Base-by-base conservation (phyloP, 2,113 vertebrate genomes). In the Heloderma charlesbogerti region DNA sequence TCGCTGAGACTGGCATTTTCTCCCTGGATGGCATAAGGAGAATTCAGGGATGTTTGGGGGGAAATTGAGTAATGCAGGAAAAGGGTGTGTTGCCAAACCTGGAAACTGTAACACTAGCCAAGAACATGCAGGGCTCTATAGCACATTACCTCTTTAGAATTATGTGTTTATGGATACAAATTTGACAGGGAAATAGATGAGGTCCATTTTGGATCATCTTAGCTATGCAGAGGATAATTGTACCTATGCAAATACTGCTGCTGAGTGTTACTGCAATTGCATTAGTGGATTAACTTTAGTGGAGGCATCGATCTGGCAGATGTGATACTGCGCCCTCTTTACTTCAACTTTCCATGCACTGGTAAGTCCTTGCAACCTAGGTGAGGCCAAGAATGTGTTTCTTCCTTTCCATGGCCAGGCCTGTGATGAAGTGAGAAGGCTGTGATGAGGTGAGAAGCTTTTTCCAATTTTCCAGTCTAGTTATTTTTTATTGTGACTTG, bases 191-290 rank as follows among this genome's bases (percentile, higher is more conserved):
- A 54, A 9, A 51, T 71, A 89, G 0, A 6, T 31, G 0, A 86
- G 8, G 3, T 0, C 13, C 0, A 5, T 10, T 91, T 63, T 81
- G 22, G 57, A 0, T 0, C 89, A 80, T 89, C 89, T 63, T 25
- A 87, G 48, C 31, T 0, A 7, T 84, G 57, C 60, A 40, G 81
- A 12, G 13, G 10, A 74, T 83, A 10, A 60, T 82, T 72, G 3
- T 57, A 71, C 88, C 54, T 91, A 40, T n/a, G 60, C 40, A 16
- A 83, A 45, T 66, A 8, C 69, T 89, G 45, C 13, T 67, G 63
- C 71, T 93, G 27, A 40, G 29, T 60, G 34, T 63, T 45, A 15
- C 15, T 45, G 34, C 51, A 60, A 63, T 74, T 91, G 90, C 34
- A 0, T 71, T 40, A 34, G 37, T 48, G 81, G 88, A 80, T 84